Percentiles rank a stretch among this genome's conserved stretches.
These are phyloP conservation scores for Myioborus melanocephalus DNA, from an alignment of 2,797 vertebrate genomes.

Conservation along the genomic window DNA sequence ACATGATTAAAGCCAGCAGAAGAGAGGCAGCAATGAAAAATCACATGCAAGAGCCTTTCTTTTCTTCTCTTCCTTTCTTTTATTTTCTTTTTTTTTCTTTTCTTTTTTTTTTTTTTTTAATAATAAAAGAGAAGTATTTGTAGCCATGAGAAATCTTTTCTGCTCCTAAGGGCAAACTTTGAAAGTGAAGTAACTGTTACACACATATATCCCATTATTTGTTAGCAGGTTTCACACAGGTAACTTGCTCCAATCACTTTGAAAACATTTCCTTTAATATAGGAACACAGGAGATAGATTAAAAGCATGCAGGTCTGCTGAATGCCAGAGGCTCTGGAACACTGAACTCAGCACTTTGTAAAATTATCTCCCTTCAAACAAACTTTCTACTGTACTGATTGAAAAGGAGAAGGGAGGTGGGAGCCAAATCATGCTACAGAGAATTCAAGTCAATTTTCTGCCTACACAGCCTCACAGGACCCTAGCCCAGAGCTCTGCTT, in stretches of 20 bases:
- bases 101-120: not conserved
- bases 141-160: conserved; percentile 57
- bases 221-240: conserved; percentile 64
- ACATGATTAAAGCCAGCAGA: conserved; percentile 12
- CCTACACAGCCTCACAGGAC: not conserved
- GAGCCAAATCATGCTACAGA: conserved; percentile 2
- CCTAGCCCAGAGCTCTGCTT: not conserved
- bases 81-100: not conserved
- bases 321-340: conserved; percentile 51
- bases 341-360: conserved; percentile 47
- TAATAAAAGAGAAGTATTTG: not conserved
- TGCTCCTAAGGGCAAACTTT: conserved; percentile 69
- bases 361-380: conserved; percentile 57
- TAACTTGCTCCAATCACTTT: conserved; percentile 65
- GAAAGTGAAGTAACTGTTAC: conserved; percentile 65
- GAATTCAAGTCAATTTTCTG: not conserved
- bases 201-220: conserved; percentile 55
- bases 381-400: conserved; percentile 31
- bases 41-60: not conserved
- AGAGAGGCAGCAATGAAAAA: conserved; percentile 17
- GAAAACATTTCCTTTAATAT: conserved; percentile 70
- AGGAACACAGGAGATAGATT: conserved; percentile 41
- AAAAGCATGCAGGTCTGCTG: conserved; percentile 29
- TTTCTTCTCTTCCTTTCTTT: not conserved
- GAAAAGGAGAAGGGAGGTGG: not conserved